Conservation (phyloP, 2,113 vertebrate genomes). For the Cyanoramphus novaezelandiae region DNA sequence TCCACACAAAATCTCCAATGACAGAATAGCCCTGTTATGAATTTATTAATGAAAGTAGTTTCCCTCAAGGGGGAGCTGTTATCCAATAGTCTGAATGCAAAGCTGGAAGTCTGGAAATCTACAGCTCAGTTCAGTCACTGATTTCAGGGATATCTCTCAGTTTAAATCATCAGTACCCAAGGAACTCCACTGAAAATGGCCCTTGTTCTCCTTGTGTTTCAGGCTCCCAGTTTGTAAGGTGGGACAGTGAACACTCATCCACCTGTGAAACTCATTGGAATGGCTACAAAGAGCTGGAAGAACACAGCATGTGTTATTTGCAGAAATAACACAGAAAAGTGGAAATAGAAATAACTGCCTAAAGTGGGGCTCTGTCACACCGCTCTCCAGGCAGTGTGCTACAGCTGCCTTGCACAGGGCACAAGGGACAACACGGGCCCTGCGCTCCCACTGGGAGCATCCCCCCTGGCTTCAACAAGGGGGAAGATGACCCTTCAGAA, state of each 20-base stretch:
- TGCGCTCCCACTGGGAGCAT: background rate
- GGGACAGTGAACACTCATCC: background rate
- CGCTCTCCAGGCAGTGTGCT: background rate
- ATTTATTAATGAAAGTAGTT: background rate
- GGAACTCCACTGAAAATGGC: background rate
- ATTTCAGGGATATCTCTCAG: background rate
- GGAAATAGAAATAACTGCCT: background rate
- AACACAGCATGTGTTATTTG: background rate
- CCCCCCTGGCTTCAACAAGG: background rate
- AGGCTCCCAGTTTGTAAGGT: background rate
- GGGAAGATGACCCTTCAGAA: background rate
- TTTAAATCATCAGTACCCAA: background rate
- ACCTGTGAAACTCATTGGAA: background rate
- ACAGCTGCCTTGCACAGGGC: background rate
- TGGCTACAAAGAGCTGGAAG: background rate
- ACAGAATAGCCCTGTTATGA: accelerated
- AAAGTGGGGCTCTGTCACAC: background rate
- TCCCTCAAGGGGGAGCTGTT: conserved; percentile 65
- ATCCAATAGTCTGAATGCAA: background rate
- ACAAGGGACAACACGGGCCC: background rate
- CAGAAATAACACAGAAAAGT: background rate
- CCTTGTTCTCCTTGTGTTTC: background rate
- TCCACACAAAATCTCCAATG: background rate
- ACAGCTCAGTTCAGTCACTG: background rate
- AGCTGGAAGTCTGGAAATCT: background rate